Evolutionary conservation across 2,113 vertebrate species (phyloP).

Genomic region (Podarcis raffonei): DNA sequence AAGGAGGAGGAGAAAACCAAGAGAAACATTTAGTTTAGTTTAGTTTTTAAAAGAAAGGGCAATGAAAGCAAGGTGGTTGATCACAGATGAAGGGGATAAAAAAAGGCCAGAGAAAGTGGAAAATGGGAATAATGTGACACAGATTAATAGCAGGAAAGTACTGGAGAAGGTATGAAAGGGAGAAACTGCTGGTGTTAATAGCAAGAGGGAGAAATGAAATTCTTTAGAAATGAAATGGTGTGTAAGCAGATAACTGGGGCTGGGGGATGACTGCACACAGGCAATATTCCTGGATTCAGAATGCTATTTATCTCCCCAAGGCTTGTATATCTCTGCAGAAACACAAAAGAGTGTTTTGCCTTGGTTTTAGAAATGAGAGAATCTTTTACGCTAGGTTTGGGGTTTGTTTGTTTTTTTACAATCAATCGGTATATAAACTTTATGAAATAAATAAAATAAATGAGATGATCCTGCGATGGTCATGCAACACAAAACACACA

Average conservation of each 20-base stretch:
- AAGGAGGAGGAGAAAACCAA: neutral
- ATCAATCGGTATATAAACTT: too few relatives aligned
- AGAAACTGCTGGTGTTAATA: neutral
- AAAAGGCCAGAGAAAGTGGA: neutral
- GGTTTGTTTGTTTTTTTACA: neutral
- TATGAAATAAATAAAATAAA: too few relatives aligned
- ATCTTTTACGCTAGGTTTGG: accelerated
- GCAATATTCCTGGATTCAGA: constrained; percentile 6
- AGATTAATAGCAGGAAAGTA: neutral
- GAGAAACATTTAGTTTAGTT: neutral
- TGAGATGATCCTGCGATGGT: neutral
- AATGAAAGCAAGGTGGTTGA: constrained; percentile 19
- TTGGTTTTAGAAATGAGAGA: neutral
- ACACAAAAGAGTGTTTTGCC: neutral
- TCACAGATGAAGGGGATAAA: constrained; percentile 32
- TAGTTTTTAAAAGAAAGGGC: neutral
- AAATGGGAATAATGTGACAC: neutral
- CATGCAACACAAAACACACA: neutral
- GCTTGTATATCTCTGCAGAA: accelerated
- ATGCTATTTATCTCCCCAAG: neutral
- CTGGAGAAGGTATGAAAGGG: neutral
- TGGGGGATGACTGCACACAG: constrained; percentile 6
- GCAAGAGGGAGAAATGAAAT: neutral
- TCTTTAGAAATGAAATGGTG: constrained; percentile 9
- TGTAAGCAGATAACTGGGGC: constrained; percentile 26